phyloP scores from a whole-genome alignment of 1,140 invertebrate species.

The Magallana gigas region DNA sequence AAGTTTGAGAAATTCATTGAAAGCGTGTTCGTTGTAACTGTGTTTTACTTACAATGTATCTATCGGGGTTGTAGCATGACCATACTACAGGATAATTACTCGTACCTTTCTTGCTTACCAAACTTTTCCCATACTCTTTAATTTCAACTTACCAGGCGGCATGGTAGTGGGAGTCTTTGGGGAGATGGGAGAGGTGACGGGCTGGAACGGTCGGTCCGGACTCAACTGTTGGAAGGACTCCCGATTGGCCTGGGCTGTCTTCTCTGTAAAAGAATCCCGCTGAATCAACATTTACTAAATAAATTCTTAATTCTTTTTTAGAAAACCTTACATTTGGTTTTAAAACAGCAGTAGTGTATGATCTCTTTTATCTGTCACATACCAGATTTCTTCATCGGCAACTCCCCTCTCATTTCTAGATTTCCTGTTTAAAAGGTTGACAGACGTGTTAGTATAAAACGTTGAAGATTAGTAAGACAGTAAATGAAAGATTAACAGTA shows the following conservation, averaged over 20 bases:
- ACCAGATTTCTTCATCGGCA: slow-evolving; percentile 42
- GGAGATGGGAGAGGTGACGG: slow-evolving; percentile 38
- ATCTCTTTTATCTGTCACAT: neutral
- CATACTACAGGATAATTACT: too few species aligned
- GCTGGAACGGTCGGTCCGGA: slow-evolving; percentile 48
- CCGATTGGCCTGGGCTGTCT: neutral
- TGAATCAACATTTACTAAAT: neutral
- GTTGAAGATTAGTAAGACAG: neutral
- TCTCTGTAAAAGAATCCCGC: slow-evolving; percentile 30
- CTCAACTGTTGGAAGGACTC: slow-evolving; percentile 43
- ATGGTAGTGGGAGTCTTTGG: slow-evolving; percentile 27
- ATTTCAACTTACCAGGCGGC: slow-evolving; percentile 20
- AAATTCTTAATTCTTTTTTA: neutral
- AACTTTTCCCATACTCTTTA: too few species aligned
- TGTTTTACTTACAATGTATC: too few species aligned
- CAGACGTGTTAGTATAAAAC: slow-evolving; percentile 22
- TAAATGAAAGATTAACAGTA: neutral
- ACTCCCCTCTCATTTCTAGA: slow-evolving; percentile 40
- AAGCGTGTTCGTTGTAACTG: too few species aligned
- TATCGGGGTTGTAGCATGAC: too few species aligned
- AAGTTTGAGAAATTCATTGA: too few species aligned
- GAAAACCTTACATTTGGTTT: neutral
- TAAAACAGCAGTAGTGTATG: neutral
- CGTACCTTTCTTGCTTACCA: too few species aligned
- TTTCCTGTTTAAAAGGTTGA: slow-evolving; percentile 40